Evolutionary conservation across 2,113 vertebrate species (phyloP).

Genomic region (Chaenogobius annularis): DNA sequence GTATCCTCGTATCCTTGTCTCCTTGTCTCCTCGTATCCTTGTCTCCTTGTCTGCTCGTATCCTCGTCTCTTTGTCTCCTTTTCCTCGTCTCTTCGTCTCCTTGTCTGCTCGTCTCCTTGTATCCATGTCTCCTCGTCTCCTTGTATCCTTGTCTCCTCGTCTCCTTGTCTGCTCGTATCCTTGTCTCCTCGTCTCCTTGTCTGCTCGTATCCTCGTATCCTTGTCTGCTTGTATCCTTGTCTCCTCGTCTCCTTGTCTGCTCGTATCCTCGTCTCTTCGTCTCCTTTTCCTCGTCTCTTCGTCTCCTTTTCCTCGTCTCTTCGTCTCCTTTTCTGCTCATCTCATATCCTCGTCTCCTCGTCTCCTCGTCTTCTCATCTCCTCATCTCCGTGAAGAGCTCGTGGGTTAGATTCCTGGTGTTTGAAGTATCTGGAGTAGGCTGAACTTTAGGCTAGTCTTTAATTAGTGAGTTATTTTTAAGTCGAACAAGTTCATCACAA

Average conservation of each 20-base stretch:
- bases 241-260: not conserved
- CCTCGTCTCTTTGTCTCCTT: not conserved
- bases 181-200: not conserved
- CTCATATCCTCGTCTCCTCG: not conserved
- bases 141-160: no score
- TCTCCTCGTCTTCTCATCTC: not conserved
- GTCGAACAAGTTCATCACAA: no score
- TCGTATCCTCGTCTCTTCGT: not conserved
- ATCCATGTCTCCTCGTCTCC: not conserved
- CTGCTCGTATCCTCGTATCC: not conserved
- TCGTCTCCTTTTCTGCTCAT: no score
- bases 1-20: not conserved
- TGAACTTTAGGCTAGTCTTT: no score
- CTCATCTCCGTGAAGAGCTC: not conserved
- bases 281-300: not conserved
- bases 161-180: no score
- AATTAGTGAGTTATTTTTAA: no score
- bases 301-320: not conserved
- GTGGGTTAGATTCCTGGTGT: not conserved
- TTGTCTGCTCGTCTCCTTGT: not conserved
- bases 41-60: not conserved
- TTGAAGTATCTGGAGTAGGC: no score
- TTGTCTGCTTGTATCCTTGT: not conserved
- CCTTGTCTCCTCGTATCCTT: not conserved
- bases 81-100: not conserved